Evolutionary conservation across 2,888 invertebrate genomes (phyloP), one percentile per base, ranked within the genome.

Genomic region (Melipona beecheii): DNA sequence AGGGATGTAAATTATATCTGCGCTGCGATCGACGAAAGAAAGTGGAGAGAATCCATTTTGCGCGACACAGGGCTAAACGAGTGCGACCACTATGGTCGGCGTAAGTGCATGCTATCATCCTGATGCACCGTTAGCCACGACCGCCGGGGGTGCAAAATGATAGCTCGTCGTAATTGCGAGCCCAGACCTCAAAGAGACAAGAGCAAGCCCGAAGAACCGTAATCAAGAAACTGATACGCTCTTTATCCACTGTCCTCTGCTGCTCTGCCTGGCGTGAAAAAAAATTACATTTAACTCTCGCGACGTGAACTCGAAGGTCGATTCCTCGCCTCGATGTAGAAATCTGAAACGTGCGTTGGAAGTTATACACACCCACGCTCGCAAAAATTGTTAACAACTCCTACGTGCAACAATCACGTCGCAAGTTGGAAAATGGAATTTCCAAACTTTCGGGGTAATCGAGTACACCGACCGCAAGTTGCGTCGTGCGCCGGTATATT

Each of bases 51-150:
- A 69, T 64, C 56, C 72, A 78, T 72, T 77, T 75, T 75, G 62
- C 54, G 15, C 52, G 64, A 62, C 70, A 58, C 76, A 66, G 71
- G 75, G 81, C 75, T 83, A 85, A 84, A 85, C 74, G 79, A 78
- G 80, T 78, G 54, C 66, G 71, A 85, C 68, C 83, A 77, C 73
- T 60, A 62, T 66, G 70, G 72, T 77, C 54, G 72, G 68, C 60
- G 71, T 77, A 83, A 83, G 71, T 85, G 83, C 74, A 85, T 54
- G 85, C 83, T 75, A 85, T 85, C 76, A 50, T 64, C 58, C 74
- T 77, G 77, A 83, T 80, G 77, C 75, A 68, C 77, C 83, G 80
- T 83, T 77, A 78, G 75, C 75, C 74, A 52, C 71, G 74, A 64
- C 64, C 15, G 64, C 36, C 36, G 68, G 60, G 74, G 52, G n/a